These are phyloP conservation scores for Pseudois nayaur DNA, from an alignment of 2,113 vertebrate genomes.

Conservation along the genomic window DNA sequence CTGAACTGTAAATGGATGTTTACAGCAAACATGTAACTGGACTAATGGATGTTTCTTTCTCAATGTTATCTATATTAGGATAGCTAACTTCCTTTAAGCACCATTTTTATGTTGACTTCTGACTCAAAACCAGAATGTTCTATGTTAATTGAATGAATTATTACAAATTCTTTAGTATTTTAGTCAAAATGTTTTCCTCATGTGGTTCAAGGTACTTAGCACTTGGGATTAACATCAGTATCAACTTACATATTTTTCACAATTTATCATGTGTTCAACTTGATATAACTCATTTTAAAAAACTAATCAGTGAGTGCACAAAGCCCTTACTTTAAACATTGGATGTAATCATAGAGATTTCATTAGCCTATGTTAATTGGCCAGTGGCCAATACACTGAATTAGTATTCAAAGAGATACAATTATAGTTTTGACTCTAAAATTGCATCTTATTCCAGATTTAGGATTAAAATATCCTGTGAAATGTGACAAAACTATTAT, in stretches of 20 bases:
- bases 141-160: neutral
- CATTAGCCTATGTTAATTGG: neutral
- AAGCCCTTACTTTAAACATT: neutral
- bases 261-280: neutral
- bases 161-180: neutral
- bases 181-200: neutral
- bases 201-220: neutral
- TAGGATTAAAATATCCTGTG: neutral
- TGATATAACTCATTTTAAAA: neutral
- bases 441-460: neutral
- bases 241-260: neutral
- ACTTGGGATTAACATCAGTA: neutral
- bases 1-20: too few species aligned
- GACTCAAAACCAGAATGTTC: neutral
- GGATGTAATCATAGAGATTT: neutral
- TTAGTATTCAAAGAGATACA: neutral
- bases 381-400: neutral
- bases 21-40: neutral
- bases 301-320: neutral
- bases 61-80: neutral
- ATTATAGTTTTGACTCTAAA: neutral
- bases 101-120: neutral
- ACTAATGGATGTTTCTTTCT: neutral
- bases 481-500: neutral
- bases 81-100: neutral